Conservation (phyloP, 1,140 invertebrate genomes). For the Drosophila orosa region DNA sequence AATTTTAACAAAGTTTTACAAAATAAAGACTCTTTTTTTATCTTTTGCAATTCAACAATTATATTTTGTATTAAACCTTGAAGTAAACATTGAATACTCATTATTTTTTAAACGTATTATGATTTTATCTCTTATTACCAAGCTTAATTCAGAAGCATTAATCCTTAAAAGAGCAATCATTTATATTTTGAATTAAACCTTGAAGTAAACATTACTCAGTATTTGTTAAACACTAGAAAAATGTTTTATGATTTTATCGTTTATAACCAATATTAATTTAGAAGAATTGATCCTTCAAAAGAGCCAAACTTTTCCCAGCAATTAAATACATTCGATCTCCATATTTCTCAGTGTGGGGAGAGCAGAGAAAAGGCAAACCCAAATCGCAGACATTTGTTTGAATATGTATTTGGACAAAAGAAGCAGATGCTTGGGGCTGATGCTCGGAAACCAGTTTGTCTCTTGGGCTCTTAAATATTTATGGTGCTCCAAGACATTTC, state of each 20-base stretch:
- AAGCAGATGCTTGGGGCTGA: constrained; percentile 13
- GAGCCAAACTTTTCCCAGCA: background rate
- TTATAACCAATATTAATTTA: background rate
- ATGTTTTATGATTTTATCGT: background rate
- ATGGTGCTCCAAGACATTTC: constrained; percentile 40
- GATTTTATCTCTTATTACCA: background rate
- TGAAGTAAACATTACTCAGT: background rate
- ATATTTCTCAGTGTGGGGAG: constrained; percentile 19
- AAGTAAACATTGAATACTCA: background rate
- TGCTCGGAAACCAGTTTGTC: constrained; percentile 60
- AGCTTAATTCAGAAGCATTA: background rate
- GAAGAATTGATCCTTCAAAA: background rate
- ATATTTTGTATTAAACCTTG: no score
- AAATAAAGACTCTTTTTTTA: background rate
- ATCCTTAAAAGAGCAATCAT: background rate
- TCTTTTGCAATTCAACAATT: background rate
- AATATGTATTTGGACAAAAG: constrained; percentile 39
- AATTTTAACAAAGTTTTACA: background rate
- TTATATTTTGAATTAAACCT: no score
- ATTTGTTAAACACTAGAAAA: background rate
- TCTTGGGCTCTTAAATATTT: constrained; percentile 61
- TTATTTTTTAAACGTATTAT: background rate
- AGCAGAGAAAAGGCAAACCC: constrained; percentile 27
- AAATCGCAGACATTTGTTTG: constrained; percentile 29
- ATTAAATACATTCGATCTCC: no score